phyloP scores from a whole-genome alignment of 2,888 invertebrate species.

The Gerosis bhagava region DNA sequence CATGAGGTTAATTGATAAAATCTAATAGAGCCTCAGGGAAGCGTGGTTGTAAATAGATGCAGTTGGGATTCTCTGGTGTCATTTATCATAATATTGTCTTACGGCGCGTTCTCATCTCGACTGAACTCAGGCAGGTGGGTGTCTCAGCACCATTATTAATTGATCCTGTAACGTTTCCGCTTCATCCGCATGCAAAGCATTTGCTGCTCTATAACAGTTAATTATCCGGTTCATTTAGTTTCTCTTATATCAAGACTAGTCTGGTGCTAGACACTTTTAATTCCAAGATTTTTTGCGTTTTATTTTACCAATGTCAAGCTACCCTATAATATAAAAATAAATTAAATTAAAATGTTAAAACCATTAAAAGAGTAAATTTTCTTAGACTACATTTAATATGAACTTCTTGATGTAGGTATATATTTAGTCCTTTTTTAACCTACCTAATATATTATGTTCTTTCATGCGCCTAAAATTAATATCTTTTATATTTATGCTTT shows the following conservation, averaged over 20 bases:
- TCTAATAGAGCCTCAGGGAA: slow-evolving; percentile 37
- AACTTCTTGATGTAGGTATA: too few relatives aligned
- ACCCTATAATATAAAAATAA: too few relatives aligned
- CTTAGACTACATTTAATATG: too few relatives aligned
- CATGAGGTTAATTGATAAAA: slow-evolving; percentile 48
- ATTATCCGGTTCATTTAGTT: slow-evolving; percentile 15
- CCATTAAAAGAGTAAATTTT: too few relatives aligned
- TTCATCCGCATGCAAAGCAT: slow-evolving; percentile 28
- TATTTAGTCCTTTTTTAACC: too few relatives aligned
- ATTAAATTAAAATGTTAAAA: too few relatives aligned
- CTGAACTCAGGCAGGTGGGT: slow-evolving; percentile 56
- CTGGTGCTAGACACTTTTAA: neutral
- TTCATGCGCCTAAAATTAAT: too few relatives aligned
- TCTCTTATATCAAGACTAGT: slow-evolving; percentile 11
- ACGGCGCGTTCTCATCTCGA: slow-evolving; percentile 55
- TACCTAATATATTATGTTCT: too few relatives aligned
- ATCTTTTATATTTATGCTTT: too few relatives aligned
- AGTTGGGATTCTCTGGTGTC: slow-evolving; percentile 50
- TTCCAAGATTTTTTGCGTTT: too few relatives aligned
- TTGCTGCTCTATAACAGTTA: slow-evolving; percentile 18
- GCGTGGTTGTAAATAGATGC: slow-evolving; percentile 48
- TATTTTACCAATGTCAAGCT: too few relatives aligned
- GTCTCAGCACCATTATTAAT: slow-evolving; percentile 60
- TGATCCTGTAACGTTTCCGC: slow-evolving; percentile 52
- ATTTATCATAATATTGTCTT: slow-evolving; percentile 71